These are phyloP conservation scores for Apocrypta bakeri DNA, from an alignment of 1,140 invertebrate genomes.

Conservation along the genomic window DNA sequence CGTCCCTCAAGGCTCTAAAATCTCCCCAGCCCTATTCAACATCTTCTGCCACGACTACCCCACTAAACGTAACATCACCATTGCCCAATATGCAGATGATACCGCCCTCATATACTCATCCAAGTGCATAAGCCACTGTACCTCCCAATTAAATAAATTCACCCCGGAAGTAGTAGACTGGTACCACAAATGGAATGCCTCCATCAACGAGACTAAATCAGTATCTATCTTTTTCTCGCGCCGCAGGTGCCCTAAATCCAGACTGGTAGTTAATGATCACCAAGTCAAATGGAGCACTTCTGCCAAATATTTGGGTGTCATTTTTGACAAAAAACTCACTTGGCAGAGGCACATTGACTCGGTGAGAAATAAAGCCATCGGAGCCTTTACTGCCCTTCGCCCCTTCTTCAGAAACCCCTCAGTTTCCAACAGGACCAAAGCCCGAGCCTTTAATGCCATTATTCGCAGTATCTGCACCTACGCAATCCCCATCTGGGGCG, in stretches of 20 bases:
- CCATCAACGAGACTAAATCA: slow-evolving; percentile 40
- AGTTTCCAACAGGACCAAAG: not conserved
- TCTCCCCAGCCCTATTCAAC: no score
- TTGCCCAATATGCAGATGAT: no score
- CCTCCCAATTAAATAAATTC: no score
- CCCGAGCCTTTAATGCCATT: not conserved
- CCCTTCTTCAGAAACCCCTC: not conserved
- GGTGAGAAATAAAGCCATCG: slow-evolving; percentile 16
- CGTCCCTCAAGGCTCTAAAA: no score
- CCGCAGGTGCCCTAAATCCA: not conserved
- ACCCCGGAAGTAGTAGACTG: not conserved
- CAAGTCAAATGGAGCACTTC: not conserved
- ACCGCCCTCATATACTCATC: no score
- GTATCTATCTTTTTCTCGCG: slow-evolving; percentile 29
- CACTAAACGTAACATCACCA: no score
- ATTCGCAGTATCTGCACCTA: slow-evolving; percentile 39
- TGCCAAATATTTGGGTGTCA: slow-evolving; percentile 28
- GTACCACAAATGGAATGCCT: slow-evolving; percentile 36
- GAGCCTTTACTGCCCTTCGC: slow-evolving; percentile 23
- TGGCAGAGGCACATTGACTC: slow-evolving; percentile 24
- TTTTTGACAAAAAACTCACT: slow-evolving; percentile 23
- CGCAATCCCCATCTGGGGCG: slow-evolving; percentile 41
- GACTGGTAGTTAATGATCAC: not conserved
- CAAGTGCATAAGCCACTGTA: no score
- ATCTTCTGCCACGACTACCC: no score